phyloP scores from a whole-genome alignment of 2,888 invertebrate genomes.

The Plutella xylostella region DNA sequence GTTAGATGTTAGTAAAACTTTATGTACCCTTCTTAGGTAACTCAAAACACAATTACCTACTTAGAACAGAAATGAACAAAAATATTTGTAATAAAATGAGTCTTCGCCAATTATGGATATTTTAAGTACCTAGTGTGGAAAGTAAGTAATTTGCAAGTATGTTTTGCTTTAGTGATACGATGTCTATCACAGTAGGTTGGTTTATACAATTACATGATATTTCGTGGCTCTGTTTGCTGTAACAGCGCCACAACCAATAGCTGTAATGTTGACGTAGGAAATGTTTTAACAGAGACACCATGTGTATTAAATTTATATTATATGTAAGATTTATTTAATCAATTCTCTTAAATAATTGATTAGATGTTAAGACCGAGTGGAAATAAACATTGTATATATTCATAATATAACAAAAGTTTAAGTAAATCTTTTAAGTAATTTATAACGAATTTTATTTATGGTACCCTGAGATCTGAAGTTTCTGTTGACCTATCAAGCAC shows the following conservation, averaged over 20 bases:
- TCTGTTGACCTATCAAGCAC: too few species aligned
- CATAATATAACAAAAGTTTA: conserved; percentile 55
- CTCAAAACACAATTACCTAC: conserved; percentile 17
- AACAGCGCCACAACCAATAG: conserved; percentile 37
- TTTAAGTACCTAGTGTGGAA: conserved; percentile 22
- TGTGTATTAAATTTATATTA: conserved; percentile 40
- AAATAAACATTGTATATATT: conserved; percentile 65
- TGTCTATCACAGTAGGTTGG: conserved; percentile 1
- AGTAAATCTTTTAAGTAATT: conserved; percentile 67
- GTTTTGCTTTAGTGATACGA: neutral
- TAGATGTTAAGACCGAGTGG: conserved; percentile 61
- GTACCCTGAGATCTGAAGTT: conserved; percentile 60
- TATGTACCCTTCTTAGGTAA: conserved; percentile 13
- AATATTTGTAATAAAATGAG: conserved; percentile 18
- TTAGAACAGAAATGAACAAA: conserved; percentile 40
- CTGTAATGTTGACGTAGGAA: conserved; percentile 38
- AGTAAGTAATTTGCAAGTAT: neutral
- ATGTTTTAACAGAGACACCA: conserved; percentile 45
- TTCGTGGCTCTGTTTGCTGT: conserved; percentile 40
- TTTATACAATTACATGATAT: conserved; percentile 25
- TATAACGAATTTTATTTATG: conserved; percentile 56
- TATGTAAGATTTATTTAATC: conserved; percentile 63
- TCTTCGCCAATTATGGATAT: conserved; percentile 31
- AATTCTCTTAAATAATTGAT: conserved; percentile 56
- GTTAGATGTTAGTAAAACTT: conserved; percentile 39